Percentiles rank a stretch among this genome's conserved stretches.
phyloP scores from a whole-genome alignment of 92 coral and sea anemone genomes.

The Muricea muricata region DNA sequence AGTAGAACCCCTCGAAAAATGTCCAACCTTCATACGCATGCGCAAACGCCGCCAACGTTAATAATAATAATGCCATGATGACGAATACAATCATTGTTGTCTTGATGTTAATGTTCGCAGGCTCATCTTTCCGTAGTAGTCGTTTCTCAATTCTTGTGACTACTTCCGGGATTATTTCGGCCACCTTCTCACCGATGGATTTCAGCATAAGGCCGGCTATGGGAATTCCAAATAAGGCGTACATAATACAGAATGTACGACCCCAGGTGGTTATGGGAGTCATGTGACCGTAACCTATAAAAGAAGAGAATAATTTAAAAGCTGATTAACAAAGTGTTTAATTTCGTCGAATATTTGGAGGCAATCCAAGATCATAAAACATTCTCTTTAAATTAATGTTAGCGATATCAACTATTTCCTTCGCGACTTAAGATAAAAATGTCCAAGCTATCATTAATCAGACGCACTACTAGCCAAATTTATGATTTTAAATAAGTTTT shows the following conservation, averaged over 20 bases:
- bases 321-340: too few relatives aligned
- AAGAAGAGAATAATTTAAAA: not conserved
- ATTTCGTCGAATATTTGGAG: too few relatives aligned
- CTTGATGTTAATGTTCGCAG: constrained; percentile 76
- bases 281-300: constrained; percentile 92
- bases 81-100: constrained; percentile 84
- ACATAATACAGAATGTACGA: constrained; percentile 88
- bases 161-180: constrained; percentile 86
- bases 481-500: too few relatives aligned
- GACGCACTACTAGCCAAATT: too few relatives aligned
- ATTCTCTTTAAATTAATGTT: too few relatives aligned
- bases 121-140: constrained; percentile 74
- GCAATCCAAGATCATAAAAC: too few relatives aligned
- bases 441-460: too few relatives aligned
- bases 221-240: constrained; percentile 98
- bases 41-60: constrained; percentile 84
- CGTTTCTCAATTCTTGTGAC: constrained; percentile 77
- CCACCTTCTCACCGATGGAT: constrained; percentile 95
- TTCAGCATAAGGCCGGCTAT: constrained; percentile 98
- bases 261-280: constrained; percentile 98
- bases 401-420: too few relatives aligned
- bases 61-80: constrained; percentile 77
- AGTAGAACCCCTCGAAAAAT: constrained; percentile 96
- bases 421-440: too few relatives aligned
- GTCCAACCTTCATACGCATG: constrained; percentile 98